These are phyloP conservation scores for Xylocampa areola DNA, from an alignment of 2,888 invertebrate genomes.

Conservation along the genomic window DNA sequence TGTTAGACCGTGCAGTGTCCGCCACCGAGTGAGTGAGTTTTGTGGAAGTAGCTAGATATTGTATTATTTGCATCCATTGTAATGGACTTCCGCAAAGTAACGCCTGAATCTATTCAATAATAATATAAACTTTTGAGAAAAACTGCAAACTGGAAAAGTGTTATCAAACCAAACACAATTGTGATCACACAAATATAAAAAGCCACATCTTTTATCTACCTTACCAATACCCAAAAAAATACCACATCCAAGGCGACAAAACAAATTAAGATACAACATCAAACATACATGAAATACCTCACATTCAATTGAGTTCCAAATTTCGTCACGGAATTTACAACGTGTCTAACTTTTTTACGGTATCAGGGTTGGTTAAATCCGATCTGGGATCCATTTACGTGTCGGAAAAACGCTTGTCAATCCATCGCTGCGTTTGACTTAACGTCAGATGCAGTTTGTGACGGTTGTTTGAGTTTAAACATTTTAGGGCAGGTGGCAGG, in stretches of 20 bases:
- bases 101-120: no score
- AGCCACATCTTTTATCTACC: constrained; percentile 8
- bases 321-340: constrained; percentile 55
- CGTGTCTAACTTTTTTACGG: constrained; percentile 57
- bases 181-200: constrained; percentile 11
- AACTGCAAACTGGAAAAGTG: no score
- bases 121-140: no score
- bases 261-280: constrained; percentile 36
- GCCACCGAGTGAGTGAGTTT: no score
- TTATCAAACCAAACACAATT: no score
- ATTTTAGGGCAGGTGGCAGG: neutral
- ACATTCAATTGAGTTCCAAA: constrained; percentile 60
- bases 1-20: no score
- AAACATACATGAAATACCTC: constrained; percentile 52
- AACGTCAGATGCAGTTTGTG: constrained; percentile 2
- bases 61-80: no score
- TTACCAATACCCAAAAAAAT: constrained; percentile 24
- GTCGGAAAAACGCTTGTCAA: constrained; percentile 29
- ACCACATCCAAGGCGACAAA: constrained; percentile 15
- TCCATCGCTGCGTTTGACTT: constrained; percentile 23
- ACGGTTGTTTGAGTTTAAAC: neutral
- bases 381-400: constrained; percentile 37
- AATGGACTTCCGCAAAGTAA: no score
- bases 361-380: constrained; percentile 51
- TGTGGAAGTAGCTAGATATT: no score